Conservation (phyloP, 2,888 invertebrate genomes). For the Dexiosoma caninum region DNA sequence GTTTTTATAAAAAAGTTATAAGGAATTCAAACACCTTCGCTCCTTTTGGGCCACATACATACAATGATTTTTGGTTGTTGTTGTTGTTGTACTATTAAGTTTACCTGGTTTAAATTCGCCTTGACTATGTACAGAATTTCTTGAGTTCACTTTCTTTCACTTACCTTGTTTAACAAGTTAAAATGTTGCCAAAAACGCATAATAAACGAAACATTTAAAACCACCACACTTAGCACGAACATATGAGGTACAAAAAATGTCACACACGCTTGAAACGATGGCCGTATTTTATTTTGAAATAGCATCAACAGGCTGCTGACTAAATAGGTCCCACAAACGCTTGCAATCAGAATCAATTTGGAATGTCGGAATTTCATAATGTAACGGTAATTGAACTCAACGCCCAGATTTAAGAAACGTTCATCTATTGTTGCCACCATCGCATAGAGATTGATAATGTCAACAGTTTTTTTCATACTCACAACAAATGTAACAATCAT, state of each 20-base stretch:
- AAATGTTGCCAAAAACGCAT: slow-evolving; percentile 72
- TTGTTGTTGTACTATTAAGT: too few species aligned
- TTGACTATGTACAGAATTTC: too few species aligned
- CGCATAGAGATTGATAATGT: slow-evolving; percentile 69
- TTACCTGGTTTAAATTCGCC: too few species aligned
- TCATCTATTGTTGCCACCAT: slow-evolving; percentile 69
- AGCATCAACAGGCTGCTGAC: slow-evolving; percentile 72
- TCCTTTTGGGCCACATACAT: too few species aligned
- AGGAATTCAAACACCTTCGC: too few species aligned
- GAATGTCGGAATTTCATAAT: slow-evolving; percentile 70
- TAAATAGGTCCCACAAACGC: slow-evolving; percentile 71
- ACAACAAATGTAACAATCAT: slow-evolving; percentile 73
- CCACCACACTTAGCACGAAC: slow-evolving; percentile 72
- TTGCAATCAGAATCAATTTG: slow-evolving; percentile 67
- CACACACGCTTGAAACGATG: slow-evolving; percentile 73
- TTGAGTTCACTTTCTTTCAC: slow-evolving; percentile 42
- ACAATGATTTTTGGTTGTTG: too few species aligned
- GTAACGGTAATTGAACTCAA: slow-evolving; percentile 71
- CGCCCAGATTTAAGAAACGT: slow-evolving; percentile 70
- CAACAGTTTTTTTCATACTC: slow-evolving; percentile 68
- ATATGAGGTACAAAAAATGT: slow-evolving; percentile 75
- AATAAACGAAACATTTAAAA: slow-evolving; percentile 71
- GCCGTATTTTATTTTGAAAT: slow-evolving; percentile 70
- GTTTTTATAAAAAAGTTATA: too few species aligned
- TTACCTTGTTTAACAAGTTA: slow-evolving; percentile 72